Evolutionary conservation across 2,113 vertebrate species (phyloP).

Genomic region (Cygnus atratus): DNA sequence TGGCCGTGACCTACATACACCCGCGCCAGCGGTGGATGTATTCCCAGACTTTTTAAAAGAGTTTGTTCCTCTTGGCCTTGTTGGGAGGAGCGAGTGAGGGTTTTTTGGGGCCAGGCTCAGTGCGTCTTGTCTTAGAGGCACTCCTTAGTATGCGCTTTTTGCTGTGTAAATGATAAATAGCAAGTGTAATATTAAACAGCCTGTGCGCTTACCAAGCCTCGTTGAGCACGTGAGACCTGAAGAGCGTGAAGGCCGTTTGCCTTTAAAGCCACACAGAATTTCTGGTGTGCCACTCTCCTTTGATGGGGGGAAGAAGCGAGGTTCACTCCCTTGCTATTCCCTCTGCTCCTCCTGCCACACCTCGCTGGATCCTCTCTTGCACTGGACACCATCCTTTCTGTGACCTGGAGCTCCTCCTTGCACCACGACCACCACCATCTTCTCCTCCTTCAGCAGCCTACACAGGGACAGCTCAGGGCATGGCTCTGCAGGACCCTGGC

Average conservation of each 20-base stretch:
- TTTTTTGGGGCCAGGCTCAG: not conserved
- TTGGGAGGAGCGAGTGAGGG: not conserved
- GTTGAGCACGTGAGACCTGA: not conserved
- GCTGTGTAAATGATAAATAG: conserved; percentile 50
- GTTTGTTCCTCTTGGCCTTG: conserved; percentile 12
- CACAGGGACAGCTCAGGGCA: not conserved
- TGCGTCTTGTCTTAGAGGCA: not conserved
- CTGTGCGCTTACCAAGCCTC: not conserved
- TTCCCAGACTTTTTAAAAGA: conserved; percentile 8
- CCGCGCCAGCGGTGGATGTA: not conserved
- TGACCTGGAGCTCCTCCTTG: not conserved
- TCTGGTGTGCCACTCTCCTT: not conserved
- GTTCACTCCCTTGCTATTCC: not conserved
- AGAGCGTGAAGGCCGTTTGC: not conserved
- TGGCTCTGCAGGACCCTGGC: not conserved
- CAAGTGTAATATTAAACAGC: conserved; percentile 36
- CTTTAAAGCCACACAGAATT: not conserved
- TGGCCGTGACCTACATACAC: not conserved
- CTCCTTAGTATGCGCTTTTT: not conserved
- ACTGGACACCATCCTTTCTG: not conserved
- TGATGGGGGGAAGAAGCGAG: not conserved
- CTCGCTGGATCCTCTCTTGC: not conserved
- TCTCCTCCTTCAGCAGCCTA: not conserved
- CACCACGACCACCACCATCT: fast-evolving
- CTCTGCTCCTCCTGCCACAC: not conserved